phyloP scores from a whole-genome alignment of 2,113 vertebrate genomes.

The Varanus salvator region DNA sequence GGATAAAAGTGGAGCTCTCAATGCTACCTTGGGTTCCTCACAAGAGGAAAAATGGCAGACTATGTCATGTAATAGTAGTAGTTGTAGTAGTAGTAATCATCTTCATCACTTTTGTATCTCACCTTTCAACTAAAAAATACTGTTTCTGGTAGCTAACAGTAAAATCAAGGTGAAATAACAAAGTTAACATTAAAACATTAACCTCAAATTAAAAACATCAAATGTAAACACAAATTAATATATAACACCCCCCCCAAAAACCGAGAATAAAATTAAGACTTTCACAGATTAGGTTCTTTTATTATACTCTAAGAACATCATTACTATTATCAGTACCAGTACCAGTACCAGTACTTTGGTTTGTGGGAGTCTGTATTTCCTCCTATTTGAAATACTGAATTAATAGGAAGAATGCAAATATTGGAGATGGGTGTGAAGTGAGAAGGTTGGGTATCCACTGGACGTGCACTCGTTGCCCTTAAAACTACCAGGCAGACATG shows the following conservation, averaged over 20 bases:
- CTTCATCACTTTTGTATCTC: no score
- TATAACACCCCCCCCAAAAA: background rate
- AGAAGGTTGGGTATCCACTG: background rate
- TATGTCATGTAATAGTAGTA: no score
- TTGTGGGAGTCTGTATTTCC: background rate
- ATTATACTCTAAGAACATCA: background rate
- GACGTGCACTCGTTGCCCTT: background rate
- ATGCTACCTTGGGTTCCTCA: no score
- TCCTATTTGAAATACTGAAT: background rate
- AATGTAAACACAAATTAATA: no score
- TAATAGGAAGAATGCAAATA: background rate
- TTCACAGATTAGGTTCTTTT: background rate
- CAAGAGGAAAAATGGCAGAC: no score
- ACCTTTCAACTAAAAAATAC: no score
- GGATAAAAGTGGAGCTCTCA: no score
- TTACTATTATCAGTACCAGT: background rate
- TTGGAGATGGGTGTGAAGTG: background rate
- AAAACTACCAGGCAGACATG: background rate
- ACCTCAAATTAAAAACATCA: no score
- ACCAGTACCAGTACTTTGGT: background rate
- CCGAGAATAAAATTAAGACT: background rate
- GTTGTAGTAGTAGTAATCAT: no score
- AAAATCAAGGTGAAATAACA: no score
- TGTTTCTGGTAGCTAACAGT: no score
- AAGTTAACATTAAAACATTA: no score